These are phyloP conservation scores for Heteronetta atricapilla DNA, from an alignment of 2,113 vertebrate species.

Conservation along the genomic window DNA sequence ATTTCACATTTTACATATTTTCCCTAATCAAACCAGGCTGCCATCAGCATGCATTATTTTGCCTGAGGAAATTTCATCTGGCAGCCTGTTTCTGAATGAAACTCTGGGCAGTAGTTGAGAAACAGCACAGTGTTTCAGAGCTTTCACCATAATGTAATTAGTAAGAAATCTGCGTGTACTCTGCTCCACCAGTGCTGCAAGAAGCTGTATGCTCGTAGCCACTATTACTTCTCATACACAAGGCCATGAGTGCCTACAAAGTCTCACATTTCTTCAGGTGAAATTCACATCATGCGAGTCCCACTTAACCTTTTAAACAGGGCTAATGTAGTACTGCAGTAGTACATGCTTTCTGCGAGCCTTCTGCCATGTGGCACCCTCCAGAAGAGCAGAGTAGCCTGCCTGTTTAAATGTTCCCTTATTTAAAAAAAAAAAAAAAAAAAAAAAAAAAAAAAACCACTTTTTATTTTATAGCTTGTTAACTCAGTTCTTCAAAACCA, in stretches of 20 bases:
- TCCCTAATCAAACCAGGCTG: not conserved
- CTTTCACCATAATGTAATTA: not conserved
- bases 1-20: not conserved
- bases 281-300: not conserved
- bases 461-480: not conserved
- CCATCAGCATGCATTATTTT: not conserved
- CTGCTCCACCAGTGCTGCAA: not conserved
- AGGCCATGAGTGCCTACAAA: not conserved
- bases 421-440: not conserved
- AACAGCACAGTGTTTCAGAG: not conserved
- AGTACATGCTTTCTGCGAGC: not conserved
- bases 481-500: not conserved
- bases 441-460: not conserved
- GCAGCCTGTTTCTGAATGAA: not conserved
- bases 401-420: not conserved
- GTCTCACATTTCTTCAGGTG: not conserved
- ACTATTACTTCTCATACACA: not conserved
- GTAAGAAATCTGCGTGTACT: not conserved
- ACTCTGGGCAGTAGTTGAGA: not conserved
- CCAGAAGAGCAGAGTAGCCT: not conserved
- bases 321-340: not conserved
- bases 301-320: constrained; percentile 23
- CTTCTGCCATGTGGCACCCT: not conserved
- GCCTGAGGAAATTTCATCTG: not conserved
- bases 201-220: not conserved